A percentile compares a stretch with the other conserved stretches of the same genome.
phyloP scores from a whole-genome alignment of 2,113 vertebrate species.

The Serilophus lunatus region DNA sequence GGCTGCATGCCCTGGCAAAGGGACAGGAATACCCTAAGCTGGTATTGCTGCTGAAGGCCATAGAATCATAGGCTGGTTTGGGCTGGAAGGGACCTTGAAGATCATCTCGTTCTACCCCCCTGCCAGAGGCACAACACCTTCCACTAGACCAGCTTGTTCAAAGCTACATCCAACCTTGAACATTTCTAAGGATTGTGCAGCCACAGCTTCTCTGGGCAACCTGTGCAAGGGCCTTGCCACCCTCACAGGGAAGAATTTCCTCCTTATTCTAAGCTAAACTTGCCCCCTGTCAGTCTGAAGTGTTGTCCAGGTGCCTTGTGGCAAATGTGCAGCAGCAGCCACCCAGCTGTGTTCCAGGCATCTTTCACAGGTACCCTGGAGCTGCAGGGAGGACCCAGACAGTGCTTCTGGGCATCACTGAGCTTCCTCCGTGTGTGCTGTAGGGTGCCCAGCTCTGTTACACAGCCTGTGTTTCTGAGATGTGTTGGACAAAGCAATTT shows the following conservation, averaged over 20 bases:
- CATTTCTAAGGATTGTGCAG: background rate
- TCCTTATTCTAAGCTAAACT: background rate
- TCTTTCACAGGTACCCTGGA: background rate
- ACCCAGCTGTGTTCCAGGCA: background rate
- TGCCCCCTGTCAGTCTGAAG: background rate
- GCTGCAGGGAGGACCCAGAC: background rate
- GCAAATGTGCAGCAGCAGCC: background rate
- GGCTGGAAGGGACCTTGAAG: background rate
- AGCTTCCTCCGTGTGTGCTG: background rate
- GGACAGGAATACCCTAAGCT: background rate
- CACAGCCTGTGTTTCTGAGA: background rate
- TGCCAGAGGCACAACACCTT: background rate
- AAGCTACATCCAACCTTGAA: background rate
- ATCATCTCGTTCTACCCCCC: background rate
- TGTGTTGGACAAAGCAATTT: background rate
- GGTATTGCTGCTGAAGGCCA: background rate
- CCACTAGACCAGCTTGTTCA: background rate
- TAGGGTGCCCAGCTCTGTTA: background rate
- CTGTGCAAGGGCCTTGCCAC: background rate
- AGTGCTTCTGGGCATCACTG: background rate
- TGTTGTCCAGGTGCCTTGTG: background rate
- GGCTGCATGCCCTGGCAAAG: background rate
- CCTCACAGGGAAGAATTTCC: background rate
- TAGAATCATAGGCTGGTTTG: background rate
- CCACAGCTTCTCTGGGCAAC: background rate